These are phyloP conservation scores for Podotricha telesiphe DNA, from an alignment of 2,888 invertebrate genomes.

Conservation along the genomic window DNA sequence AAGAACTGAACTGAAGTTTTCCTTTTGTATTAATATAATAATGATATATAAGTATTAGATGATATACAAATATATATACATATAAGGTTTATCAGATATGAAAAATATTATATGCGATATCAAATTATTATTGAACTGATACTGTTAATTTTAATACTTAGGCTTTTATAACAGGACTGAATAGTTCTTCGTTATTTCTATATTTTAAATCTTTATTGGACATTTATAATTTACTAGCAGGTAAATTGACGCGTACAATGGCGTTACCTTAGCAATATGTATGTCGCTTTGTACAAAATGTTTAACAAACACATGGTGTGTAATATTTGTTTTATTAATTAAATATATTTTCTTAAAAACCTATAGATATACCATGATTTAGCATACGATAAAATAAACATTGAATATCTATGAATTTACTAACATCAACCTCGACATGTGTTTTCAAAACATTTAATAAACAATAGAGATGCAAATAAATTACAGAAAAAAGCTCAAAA, in stretches of 20 bases:
- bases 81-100: background rate
- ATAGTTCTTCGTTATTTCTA: background rate
- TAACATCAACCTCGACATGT: slow-evolving; percentile 5
- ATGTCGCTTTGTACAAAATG: too few relatives aligned
- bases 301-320: too few relatives aligned
- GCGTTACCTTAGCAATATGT: too few relatives aligned
- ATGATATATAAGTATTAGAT: too few relatives aligned
- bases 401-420: slow-evolving; percentile 1
- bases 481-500: slow-evolving; percentile 7
- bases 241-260: too few relatives aligned
- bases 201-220: background rate
- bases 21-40: too few relatives aligned
- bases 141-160: background rate
- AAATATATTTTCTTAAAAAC: too few relatives aligned
- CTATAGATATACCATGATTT: slow-evolving; percentile 1
- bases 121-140: background rate
- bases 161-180: background rate
- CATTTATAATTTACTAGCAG: background rate
- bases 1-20: too few relatives aligned
- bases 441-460: slow-evolving; percentile 14
- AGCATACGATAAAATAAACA: background rate
- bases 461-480: slow-evolving; percentile 15
- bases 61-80: too few relatives aligned
- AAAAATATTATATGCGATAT: background rate
- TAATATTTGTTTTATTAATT: too few relatives aligned